Base-by-base conservation (phyloP, 2,797 vertebrate genomes). In the Heterohyrax brucei region DNA sequence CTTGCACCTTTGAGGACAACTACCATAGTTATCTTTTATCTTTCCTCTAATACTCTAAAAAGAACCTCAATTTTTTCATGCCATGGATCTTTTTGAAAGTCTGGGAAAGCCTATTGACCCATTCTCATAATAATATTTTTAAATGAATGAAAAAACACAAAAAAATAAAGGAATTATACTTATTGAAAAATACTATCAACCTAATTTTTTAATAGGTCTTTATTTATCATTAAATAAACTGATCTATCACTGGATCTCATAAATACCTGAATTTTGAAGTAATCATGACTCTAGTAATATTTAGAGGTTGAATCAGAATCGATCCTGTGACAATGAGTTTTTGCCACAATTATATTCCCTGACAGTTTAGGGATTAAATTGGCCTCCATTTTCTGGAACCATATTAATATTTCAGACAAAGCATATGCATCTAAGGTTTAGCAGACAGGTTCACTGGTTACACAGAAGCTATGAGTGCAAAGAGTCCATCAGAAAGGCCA, bases 221-320 rank as follows among this genome's bases (percentile, higher is more conserved):
- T 30, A 56, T 53, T 14, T 62, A 30, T 44, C n/a, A 33, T 44
- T 39, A 73, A 62, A 7, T 18, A 44, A 70, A 46, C 79, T 39
- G 4, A 19, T 10, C 39, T 13, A 33, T 22, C 64, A 33, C 14
- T 18, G 24, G 7, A 6, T 30, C 53, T 93, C 48, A 30, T 48
- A 5, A 24, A 28, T 33, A n/a, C 2, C 24, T 0, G 16, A 24
- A 21, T 30, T 16, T 19, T 5, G 46, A 22, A 81, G n/a, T 6
- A 18, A 2, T 18, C 2, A 18, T 1, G 9, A 53, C 3, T 48
- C 18, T 3, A 56, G 1, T 10, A 0, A 4, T 19, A 7, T 26
- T 39, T 39, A 9, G 26, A 76, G 59, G 4, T 30, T 39, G 39
- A 39, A 39, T 39, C 39, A 39, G 39, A 39, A 39, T 39, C 2